Percentiles rank a stretch among this genome's conserved stretches.
phyloP scores from a whole-genome alignment of 2,113 vertebrate genomes.

The Dasyprocta punctata region DNA sequence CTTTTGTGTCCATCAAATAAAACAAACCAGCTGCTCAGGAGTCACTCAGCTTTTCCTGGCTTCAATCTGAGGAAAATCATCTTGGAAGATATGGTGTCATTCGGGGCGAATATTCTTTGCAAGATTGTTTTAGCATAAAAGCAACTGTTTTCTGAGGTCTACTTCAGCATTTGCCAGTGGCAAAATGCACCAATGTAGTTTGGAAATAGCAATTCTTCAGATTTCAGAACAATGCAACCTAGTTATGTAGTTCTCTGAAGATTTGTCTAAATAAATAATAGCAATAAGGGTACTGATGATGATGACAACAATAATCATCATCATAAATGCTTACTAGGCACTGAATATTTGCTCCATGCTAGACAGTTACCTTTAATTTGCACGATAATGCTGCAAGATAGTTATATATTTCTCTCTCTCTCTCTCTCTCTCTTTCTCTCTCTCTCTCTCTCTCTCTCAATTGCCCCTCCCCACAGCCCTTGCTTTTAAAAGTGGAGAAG shows the following conservation, averaged over 20 bases:
- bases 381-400: neutral
- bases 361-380: neutral
- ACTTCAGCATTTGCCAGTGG: neutral
- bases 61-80: neutral
- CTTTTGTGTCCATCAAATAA: neutral
- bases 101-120: neutral
- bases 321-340: neutral
- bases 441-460: neutral
- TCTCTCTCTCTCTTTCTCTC: neutral
- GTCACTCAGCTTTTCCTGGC: neutral
- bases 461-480: neutral
- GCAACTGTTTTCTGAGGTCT: neutral
- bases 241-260: neutral
- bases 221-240: neutral
- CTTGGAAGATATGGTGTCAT: neutral
- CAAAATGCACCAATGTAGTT: neutral
- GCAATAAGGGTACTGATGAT: neutral
- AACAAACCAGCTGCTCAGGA: neutral
- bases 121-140: constrained; percentile 30
- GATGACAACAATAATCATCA: neutral
- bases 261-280: neutral
- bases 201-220: constrained; percentile 10
- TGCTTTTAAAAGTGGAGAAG: neutral
- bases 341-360: neutral
- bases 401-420: neutral